Evolutionary conservation across 1,140 invertebrate species (phyloP).

Genomic region (Rhagoletis zephyria): DNA sequence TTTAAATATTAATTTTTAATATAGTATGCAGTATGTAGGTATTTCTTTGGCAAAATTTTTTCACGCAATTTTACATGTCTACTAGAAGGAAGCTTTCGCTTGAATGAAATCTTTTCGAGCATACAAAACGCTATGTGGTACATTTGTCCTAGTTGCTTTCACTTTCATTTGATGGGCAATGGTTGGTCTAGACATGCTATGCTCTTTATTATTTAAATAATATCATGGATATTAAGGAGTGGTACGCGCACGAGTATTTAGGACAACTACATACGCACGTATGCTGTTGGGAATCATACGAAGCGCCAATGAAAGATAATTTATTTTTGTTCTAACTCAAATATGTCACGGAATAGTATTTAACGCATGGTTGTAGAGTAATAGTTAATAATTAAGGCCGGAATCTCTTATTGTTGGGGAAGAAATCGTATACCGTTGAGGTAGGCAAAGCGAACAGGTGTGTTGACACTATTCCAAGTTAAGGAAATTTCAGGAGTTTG

Average conservation of each 20-base stretch:
- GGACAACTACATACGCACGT: background rate
- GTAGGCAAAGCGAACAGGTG: background rate
- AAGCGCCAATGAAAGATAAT: background rate
- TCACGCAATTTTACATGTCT: background rate
- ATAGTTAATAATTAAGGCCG: background rate
- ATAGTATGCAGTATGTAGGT: background rate
- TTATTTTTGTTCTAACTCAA: constrained; percentile 1
- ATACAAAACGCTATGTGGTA: background rate
- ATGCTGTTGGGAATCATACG: constrained; percentile 14
- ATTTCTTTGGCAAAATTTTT: background rate
- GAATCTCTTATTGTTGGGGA: background rate
- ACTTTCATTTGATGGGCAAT: background rate
- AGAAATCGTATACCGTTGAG: constrained; percentile 15
- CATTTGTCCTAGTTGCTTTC: background rate
- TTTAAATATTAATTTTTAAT: background rate
- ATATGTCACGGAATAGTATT: constrained; percentile 38
- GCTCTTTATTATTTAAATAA: constrained; percentile 23
- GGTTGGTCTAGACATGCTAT: constrained; percentile 15
- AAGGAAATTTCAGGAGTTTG: background rate
- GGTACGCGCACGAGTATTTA: background rate
- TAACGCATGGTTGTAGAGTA: constrained; percentile 17
- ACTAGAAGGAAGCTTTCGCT: background rate
- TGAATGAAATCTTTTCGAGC: background rate
- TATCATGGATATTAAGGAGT: constrained; percentile 43
- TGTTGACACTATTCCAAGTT: background rate